These are phyloP conservation scores for Crossaster papposus DNA, from an alignment of 53 echinoderm and acorn worm species.

Conservation along the genomic window DNA sequence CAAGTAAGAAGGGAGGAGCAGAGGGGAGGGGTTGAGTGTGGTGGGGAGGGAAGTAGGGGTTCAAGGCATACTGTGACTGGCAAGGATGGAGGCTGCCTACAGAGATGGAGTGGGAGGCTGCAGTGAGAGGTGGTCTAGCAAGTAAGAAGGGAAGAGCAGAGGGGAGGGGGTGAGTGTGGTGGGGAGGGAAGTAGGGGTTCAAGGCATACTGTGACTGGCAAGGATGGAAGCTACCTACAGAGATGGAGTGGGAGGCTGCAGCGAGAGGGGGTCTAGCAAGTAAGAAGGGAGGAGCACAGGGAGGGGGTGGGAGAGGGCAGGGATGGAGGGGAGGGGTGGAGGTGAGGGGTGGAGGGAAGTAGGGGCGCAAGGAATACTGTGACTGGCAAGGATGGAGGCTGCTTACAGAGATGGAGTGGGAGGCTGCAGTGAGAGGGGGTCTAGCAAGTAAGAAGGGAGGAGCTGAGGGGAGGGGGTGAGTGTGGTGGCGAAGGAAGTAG, in stretches of 20 bases:
- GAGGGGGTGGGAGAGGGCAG: too few relatives aligned
- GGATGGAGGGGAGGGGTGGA: background rate
- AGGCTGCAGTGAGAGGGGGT: background rate
- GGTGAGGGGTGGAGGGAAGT: background rate
- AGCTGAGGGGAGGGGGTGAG: background rate
- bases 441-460: background rate
- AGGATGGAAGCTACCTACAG: slow-evolving; percentile 83
- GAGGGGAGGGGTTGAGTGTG: too few relatives aligned
- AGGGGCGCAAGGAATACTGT: background rate
- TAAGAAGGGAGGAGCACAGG: slow-evolving; percentile 38
- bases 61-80: too few relatives aligned
- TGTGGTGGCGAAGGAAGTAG: background rate
- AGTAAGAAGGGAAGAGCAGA: slow-evolving; percentile 47
- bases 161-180: background rate
- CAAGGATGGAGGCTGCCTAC: too few relatives aligned
- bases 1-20: too few relatives aligned
- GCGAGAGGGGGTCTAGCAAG: slow-evolving; percentile 82
- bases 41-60: too few relatives aligned
- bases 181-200: background rate
- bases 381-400: background rate
- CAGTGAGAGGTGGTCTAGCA: too few relatives aligned
- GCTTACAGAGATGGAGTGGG: background rate
- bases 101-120: too few relatives aligned
- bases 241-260: slow-evolving; percentile 93
- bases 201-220: slow-evolving; percentile 59